Evolutionary conservation across 2,113 vertebrate species (phyloP), one percentile per base, ranked within the genome.

Genomic region (Hyla sarda): DNA sequence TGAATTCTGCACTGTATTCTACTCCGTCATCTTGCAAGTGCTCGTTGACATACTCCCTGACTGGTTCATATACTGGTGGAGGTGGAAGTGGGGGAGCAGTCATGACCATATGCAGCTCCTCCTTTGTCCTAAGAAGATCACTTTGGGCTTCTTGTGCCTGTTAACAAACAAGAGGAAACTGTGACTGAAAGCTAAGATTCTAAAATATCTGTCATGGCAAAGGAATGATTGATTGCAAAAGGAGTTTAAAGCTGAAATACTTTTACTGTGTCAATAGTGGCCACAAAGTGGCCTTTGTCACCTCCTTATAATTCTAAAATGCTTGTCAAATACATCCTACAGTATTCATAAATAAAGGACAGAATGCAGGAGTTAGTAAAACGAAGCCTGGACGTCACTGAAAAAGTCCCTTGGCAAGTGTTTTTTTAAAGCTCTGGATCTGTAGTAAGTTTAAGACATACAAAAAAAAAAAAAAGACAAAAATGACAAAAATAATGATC

Each of bases 1-100:
- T 95, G 85, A 99, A 94, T 88, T 99, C 98, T 0, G 97, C 97
- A 0, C 98, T 99, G 93, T 96, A 95, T 91, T 96, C 96, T 0
- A 96, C 91, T 2, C 93, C 96, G 88, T 97, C 97, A 0, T 97
- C 97, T 8, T 95, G 94, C 87, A 96, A 88, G 37, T 93, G 41
- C 23, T 97, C 97, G 0, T 94, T 93, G 83, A 97, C 95, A 0
- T 96, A 83, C 41, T 94, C 93, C 71, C 92, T 94, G 82, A 93
- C 89, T 0, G 92, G 91, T 86, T 97, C 95, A 0, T 95, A 97
- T 82, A 91, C 88, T 0, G 96, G 96, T 0, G 95, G 96, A 0
- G 96, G 97, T 0, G 96, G 96, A 0, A 95, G 96, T 0, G 94
- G 95, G 0, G 96, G 96, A 0, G 92, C 88, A 0, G 93, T 93